These are phyloP conservation scores for Dendronephthya gigantea DNA, from an alignment of 64 coral and sea anemone genomes.

Conservation along the genomic window DNA sequence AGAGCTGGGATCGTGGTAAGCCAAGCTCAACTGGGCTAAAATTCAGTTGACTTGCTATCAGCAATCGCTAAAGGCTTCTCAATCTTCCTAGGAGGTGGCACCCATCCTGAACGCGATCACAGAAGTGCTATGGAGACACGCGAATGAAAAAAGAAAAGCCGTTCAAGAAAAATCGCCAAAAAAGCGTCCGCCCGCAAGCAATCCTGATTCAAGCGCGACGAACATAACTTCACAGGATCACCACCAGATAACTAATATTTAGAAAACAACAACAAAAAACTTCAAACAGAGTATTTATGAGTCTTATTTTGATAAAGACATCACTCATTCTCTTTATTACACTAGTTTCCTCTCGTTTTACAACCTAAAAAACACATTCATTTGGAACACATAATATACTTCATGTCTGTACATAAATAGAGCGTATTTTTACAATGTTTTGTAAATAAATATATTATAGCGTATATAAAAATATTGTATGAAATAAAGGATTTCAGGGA, in stretches of 20 bases:
- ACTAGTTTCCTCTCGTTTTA: no score
- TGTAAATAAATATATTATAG: neutral
- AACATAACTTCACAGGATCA: neutral
- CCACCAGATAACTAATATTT: neutral
- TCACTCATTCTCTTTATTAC: no score
- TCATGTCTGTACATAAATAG: neutral
- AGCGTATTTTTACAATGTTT: neutral
- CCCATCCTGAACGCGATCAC: constrained; percentile 68
- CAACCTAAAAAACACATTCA: no score
- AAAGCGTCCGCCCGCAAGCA: neutral
- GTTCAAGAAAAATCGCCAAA: neutral
- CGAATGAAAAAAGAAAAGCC: constrained; percentile 18
- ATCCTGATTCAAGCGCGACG: neutral
- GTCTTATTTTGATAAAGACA: no score
- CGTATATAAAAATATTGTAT: neutral
- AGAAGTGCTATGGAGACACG: constrained; percentile 78
- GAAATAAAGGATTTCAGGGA: neutral
- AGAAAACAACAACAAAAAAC: neutral
- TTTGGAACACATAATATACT: no score
- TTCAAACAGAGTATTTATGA: no score
- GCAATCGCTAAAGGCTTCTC: no score
- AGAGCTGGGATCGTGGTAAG: constrained; percentile 64
- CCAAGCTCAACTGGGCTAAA: neutral
- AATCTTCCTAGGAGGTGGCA: constrained; percentile 50
- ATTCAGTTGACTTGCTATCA: no score